Evolutionary conservation across 1,140 invertebrate genomes (phyloP).

Genomic region (Acromyrmex echinatior): DNA sequence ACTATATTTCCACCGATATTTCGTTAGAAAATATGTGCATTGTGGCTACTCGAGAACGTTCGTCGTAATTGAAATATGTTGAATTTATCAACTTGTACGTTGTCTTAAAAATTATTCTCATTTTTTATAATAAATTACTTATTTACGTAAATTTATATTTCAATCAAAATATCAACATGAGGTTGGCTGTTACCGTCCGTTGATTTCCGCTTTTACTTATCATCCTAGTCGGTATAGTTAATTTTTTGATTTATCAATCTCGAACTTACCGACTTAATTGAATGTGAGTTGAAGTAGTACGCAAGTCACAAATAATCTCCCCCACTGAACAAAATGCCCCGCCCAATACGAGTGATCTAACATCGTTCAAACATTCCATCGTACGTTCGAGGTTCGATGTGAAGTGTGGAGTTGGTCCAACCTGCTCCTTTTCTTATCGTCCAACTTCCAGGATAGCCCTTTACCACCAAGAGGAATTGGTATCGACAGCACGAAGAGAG

Average conservation of each 20-base stretch:
- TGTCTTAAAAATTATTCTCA: not conserved
- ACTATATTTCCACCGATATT: constrained; percentile 89
- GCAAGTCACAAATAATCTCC: constrained; percentile 14
- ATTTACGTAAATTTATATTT: not conserved
- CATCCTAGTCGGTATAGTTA: not conserved
- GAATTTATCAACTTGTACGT: not conserved
- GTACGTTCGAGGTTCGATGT: not conserved
- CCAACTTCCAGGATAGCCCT: not conserved
- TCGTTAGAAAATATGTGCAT: constrained; percentile 94
- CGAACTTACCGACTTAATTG: not conserved
- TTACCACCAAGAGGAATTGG: not conserved
- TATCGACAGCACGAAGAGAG: not conserved
- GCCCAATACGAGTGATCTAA: constrained; percentile 80
- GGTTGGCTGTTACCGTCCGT: not conserved
- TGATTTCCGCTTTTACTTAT: not conserved
- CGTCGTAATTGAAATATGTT: not conserved
- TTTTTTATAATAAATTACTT: not conserved
- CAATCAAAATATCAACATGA: not conserved
- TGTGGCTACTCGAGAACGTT: constrained; percentile 85
- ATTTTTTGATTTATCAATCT: too few relatives aligned
- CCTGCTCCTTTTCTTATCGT: not conserved
- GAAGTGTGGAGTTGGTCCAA: not conserved
- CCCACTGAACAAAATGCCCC: constrained; percentile 73
- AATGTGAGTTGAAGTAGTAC: not conserved
- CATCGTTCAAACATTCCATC: constrained; percentile 66